These are phyloP conservation scores for Aphis gossypii DNA, from an alignment of 1,140 invertebrate species.

Conservation along the genomic window DNA sequence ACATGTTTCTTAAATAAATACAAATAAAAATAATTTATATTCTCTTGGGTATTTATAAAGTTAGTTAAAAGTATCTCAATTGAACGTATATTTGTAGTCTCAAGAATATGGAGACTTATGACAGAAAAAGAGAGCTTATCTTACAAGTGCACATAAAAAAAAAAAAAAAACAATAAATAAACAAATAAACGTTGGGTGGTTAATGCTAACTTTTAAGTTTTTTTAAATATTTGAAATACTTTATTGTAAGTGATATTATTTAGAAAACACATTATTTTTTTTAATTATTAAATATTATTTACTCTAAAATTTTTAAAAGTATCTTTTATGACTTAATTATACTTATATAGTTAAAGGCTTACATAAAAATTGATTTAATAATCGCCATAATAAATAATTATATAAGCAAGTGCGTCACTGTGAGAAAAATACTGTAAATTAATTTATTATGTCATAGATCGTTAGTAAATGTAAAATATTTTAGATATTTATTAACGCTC, in stretches of 20 bases:
- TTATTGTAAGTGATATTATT: too few relatives aligned
- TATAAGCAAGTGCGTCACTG: too few relatives aligned
- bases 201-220: not conserved
- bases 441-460: not conserved
- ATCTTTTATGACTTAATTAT: not conserved
- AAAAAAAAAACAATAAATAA: not conserved
- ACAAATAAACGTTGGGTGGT: not conserved
- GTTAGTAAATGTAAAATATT: not conserved
- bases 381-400: too few relatives aligned
- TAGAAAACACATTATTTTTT: not conserved
- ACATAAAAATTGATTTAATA: not conserved
- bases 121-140: not conserved
- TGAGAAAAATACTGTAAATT: not conserved
- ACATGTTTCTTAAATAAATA: not conserved
- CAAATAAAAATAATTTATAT: not conserved
- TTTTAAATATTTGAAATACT: not conserved
- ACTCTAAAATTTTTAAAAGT: not conserved
- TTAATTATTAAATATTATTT: too few relatives aligned
- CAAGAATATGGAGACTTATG: not conserved
- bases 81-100: not conserved
- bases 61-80: not conserved
- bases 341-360: not conserved
- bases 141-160: not conserved
- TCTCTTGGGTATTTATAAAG: not conserved
- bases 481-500: not conserved